These are phyloP conservation scores for Drosophila greeni DNA, from an alignment of 2,888 invertebrate genomes.

Conservation along the genomic window DNA sequence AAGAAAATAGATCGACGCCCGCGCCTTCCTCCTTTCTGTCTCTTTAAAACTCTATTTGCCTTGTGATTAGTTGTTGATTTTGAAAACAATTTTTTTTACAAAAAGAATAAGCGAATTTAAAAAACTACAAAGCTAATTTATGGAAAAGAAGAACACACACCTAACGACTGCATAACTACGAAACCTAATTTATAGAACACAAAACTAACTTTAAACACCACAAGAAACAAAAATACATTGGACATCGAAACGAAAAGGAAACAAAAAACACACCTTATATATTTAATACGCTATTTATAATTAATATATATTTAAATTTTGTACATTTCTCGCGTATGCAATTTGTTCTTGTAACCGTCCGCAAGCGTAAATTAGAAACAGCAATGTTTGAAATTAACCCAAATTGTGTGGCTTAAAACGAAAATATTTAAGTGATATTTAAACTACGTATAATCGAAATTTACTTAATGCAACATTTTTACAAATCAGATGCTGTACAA, in stretches of 20 bases:
- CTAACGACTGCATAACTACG: constrained; percentile 42
- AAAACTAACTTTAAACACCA: constrained; percentile 48
- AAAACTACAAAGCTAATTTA: constrained; percentile 49
- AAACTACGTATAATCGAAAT: constrained; percentile 45
- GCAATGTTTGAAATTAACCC: constrained; percentile 30
- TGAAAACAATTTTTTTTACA: constrained; percentile 25
- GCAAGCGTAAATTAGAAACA: constrained; percentile 38
- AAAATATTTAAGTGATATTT: constrained; percentile 69
- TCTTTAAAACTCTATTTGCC: constrained; percentile 71
- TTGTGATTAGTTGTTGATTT: constrained; percentile 72
- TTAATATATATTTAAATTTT: constrained; percentile 60
- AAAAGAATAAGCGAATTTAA: constrained; percentile 57
- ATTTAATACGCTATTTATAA: constrained; percentile 38
- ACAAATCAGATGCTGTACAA: constrained; percentile 56
- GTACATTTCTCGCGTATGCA: constrained; percentile 49
- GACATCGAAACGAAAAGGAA: constrained; percentile 38
- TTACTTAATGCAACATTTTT: constrained; percentile 36
- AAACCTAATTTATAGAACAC: constrained; percentile 54
- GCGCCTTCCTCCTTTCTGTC: constrained; percentile 28
- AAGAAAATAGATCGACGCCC: constrained; percentile 35
- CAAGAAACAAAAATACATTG: constrained; percentile 50
- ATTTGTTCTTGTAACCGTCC: constrained; percentile 62
- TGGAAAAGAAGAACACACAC: constrained; percentile 20
- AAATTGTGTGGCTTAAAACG: constrained; percentile 56
- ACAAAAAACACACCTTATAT: constrained; percentile 35